Conservation (phyloP, 2,113 vertebrate genomes). For the Microcebus tavaratra region DNA sequence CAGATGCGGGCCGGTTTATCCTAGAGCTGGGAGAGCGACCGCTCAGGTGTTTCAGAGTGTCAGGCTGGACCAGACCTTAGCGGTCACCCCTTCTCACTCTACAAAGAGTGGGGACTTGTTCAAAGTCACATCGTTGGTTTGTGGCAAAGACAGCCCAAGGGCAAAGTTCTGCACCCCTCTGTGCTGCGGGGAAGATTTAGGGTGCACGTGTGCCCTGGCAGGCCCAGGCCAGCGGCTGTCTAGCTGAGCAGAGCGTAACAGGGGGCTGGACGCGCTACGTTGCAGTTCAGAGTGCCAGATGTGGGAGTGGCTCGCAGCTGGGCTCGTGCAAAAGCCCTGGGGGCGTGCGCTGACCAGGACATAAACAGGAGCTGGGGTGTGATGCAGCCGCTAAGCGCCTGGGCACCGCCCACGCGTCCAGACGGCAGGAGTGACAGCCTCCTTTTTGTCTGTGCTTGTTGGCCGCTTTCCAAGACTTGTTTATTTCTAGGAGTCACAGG, state of each 20-base stretch:
- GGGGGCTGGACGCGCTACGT: not conserved
- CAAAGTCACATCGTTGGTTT: not conserved
- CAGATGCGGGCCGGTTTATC: not conserved
- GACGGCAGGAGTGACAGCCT: not conserved
- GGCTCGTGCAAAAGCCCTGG: not conserved
- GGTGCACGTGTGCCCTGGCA: not conserved
- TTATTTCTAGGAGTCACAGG: not conserved
- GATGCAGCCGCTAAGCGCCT: not conserved
- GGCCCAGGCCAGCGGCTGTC: not conserved
- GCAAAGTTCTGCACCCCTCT: not conserved
- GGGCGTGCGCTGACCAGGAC: not conserved
- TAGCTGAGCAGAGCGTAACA: not conserved
- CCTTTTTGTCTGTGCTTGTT: not conserved
- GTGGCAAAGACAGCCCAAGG: not conserved
- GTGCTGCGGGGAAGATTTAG: not conserved
- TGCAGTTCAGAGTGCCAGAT: conserved; percentile 18
- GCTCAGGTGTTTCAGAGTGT: not conserved
- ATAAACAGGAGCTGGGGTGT: not conserved
- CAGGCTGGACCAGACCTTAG: not conserved
- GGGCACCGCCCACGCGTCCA: accelerated
- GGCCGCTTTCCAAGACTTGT: not conserved
- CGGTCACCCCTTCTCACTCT: not conserved
- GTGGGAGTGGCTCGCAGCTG: accelerated
- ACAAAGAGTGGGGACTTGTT: not conserved
- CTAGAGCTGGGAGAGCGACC: no score